Conservation (phyloP, 2,113 vertebrate genomes). For the Podiceps cristatus region DNA sequence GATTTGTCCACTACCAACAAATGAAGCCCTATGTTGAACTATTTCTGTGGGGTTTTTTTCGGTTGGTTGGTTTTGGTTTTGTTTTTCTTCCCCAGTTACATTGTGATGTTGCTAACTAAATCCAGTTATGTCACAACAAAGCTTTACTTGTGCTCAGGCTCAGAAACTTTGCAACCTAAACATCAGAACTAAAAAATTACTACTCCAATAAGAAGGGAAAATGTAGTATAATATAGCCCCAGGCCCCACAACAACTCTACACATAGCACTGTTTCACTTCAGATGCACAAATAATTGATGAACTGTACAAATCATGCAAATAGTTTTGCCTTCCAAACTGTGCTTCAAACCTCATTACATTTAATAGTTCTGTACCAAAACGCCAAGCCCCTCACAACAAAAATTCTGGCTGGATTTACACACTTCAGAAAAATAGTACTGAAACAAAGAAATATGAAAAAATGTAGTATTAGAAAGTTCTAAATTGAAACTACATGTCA, state of each 20-base stretch:
- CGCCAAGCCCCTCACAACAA: background rate
- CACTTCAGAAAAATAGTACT: background rate
- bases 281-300: background rate
- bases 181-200: background rate
- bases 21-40: background rate
- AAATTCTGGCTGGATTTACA: background rate
- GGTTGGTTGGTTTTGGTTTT: too few relatives aligned
- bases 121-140: background rate
- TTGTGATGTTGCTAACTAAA: background rate
- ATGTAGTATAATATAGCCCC: background rate
- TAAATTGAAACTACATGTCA: background rate
- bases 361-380: background rate
- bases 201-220: background rate
- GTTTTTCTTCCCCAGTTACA: background rate
- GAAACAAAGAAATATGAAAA: background rate
- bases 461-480: slow-evolving; percentile 15
- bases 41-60: background rate
- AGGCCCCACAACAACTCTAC: background rate
- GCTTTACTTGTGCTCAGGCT: background rate
- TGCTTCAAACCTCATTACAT: background rate
- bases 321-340: background rate
- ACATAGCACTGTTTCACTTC: background rate
- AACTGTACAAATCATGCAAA: background rate
- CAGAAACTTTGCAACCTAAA: background rate
- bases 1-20: background rate